These are phyloP conservation scores for Barbus barbus DNA, from an alignment of 2,113 vertebrate genomes.

Conservation along the genomic window DNA sequence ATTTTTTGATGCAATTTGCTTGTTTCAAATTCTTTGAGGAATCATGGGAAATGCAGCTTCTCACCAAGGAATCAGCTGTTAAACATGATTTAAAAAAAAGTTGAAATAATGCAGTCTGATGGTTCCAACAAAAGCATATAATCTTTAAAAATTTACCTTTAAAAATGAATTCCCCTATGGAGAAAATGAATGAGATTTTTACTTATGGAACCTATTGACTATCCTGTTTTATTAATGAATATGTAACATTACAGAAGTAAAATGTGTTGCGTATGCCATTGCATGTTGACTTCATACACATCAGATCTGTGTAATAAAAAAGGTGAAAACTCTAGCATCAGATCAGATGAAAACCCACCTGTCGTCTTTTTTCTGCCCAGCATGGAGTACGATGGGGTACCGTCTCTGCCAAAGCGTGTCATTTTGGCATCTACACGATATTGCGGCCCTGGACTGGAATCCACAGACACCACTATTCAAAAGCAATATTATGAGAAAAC, in stretches of 20 bases:
- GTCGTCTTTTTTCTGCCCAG: slow-evolving; percentile 70
- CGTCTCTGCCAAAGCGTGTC: slow-evolving; percentile 83
- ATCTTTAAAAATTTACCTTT: background rate
- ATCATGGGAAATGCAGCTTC: background rate
- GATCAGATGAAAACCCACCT: slow-evolving; percentile 57
- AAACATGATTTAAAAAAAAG: background rate
- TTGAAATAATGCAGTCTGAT: background rate
- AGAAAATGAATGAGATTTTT: background rate
- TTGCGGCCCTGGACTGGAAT: slow-evolving; percentile 83
- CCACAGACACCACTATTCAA: slow-evolving; percentile 72
- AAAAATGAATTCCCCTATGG: background rate
- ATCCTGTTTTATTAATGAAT: background rate
- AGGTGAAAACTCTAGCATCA: background rate
- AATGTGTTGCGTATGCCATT: background rate
- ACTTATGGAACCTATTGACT: background rate
- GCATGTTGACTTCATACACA: background rate
- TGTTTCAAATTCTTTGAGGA: background rate
- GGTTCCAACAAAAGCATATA: background rate
- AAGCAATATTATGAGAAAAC: background rate
- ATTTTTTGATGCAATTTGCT: background rate
- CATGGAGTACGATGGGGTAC: slow-evolving; percentile 84
- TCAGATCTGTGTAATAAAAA: slow-evolving; percentile 1
- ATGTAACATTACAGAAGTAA: background rate
- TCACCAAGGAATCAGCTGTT: background rate
- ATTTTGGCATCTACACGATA: slow-evolving; percentile 80